Evolutionary conservation across 2,113 vertebrate species (phyloP).

Genomic region (Thomomys bottae): DNA sequence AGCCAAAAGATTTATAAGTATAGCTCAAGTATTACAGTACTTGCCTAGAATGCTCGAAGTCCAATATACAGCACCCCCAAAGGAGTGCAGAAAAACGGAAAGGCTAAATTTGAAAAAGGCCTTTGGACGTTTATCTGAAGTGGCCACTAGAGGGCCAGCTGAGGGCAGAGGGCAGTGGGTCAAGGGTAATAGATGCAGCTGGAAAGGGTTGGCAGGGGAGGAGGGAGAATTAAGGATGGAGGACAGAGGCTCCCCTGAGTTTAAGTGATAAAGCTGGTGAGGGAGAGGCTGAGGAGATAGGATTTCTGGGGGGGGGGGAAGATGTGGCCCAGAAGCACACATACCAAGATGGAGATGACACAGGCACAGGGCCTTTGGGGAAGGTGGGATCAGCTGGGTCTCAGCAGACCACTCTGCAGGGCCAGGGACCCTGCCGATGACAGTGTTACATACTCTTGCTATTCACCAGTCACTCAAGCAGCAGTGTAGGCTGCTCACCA

Average conservation of each 20-base stretch:
- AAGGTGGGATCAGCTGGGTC: not conserved
- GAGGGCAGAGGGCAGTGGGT: not conserved
- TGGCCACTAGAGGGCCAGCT: not conserved
- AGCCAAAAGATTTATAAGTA: no score
- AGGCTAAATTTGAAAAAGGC: not conserved
- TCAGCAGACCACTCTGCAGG: not conserved
- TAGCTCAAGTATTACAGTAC: no score
- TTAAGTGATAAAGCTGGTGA: not conserved
- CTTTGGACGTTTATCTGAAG: not conserved
- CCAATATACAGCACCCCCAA: no score
- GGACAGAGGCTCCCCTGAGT: not conserved
- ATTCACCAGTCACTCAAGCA: not conserved
- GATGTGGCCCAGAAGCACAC: not conserved
- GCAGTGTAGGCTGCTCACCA: rapidly evolving
- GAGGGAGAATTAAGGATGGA: rapidly evolving
- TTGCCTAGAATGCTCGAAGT: no score
- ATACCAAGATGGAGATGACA: not conserved
- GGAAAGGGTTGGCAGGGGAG: not conserved
- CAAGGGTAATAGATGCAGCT: not conserved
- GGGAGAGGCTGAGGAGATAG: not conserved
- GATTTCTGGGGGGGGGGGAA: not conserved
- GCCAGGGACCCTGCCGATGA: not conserved
- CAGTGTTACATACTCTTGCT: not conserved
- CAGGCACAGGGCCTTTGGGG: no score
- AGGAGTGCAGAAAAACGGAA: not conserved